A percentile compares a stretch with the other conserved stretches of the same genome.
Conservation (phyloP, 2,888 invertebrate genomes). For the Stenoptilia bipunctidactyla region DNA sequence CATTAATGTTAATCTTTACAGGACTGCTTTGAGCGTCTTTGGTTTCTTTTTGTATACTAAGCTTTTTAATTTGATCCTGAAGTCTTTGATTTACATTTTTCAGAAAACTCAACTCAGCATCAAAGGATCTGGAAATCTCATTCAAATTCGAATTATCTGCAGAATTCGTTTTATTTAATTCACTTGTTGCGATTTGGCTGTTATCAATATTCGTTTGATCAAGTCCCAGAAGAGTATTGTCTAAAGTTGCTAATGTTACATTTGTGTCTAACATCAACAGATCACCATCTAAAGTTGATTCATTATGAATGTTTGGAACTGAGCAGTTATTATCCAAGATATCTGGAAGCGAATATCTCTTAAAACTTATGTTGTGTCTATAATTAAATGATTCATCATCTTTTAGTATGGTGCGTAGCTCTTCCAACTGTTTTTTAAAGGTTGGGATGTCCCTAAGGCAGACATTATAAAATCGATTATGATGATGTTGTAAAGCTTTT, state of each 20-base stretch:
- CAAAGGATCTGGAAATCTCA: slow-evolving; percentile 5
- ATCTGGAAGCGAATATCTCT: slow-evolving; percentile 45
- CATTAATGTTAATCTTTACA: too few species aligned
- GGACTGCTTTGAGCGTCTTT: slow-evolving; percentile 27
- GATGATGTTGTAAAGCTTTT: slow-evolving; percentile 48
- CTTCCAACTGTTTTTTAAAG: slow-evolving; percentile 41
- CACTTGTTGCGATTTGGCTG: too few species aligned
- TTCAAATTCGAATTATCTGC: too few species aligned
- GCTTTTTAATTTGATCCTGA: neutral
- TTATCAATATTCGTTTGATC: slow-evolving; percentile 36
- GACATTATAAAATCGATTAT: slow-evolving; percentile 43
- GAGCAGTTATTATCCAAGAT: slow-evolving; percentile 35
- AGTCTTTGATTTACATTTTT: neutral
- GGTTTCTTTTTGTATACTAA: slow-evolving; percentile 6
- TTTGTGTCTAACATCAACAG: slow-evolving; percentile 59
- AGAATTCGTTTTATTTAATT: too few species aligned
- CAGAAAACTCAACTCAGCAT: neutral
- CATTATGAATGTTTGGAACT: slow-evolving; percentile 36
- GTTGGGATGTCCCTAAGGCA: slow-evolving; percentile 54
- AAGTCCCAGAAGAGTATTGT: slow-evolving; percentile 40
- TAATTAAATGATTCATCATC: slow-evolving; percentile 15
- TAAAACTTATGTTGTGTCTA: slow-evolving; percentile 29
- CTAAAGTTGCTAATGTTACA: slow-evolving; percentile 40
- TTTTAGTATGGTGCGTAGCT: slow-evolving; percentile 38
- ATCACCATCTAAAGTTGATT: slow-evolving; percentile 52